Percentiles rank a stretch among this genome's conserved stretches.
phyloP scores from a whole-genome alignment of 1,140 invertebrate species.

The Andricus grossulariae region DNA sequence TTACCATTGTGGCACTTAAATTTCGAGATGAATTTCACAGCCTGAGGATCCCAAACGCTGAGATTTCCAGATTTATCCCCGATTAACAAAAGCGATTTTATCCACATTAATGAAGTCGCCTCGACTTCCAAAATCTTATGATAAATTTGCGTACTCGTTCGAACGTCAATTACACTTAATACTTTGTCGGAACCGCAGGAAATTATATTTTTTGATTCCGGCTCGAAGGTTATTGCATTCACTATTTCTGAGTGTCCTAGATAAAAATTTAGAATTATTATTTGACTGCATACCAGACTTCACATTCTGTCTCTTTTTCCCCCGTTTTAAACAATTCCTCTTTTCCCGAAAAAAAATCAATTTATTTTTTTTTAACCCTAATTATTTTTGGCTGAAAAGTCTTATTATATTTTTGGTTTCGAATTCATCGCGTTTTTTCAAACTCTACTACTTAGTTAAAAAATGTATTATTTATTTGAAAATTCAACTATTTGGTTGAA shows the following conservation, averaged over 20 bases:
- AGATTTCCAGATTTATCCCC: constrained; percentile 67
- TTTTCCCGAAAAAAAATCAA: too few species aligned
- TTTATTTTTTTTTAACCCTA: too few species aligned
- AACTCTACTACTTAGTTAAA: too few species aligned
- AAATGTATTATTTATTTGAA: too few species aligned
- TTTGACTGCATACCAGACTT: too few species aligned
- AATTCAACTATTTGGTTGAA: too few species aligned
- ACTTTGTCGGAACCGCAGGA: constrained; percentile 68
- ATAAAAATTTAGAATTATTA: constrained; percentile 32
- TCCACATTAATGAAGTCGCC: constrained; percentile 65
- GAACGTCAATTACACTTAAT: constrained; percentile 70
- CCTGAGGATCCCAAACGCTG: constrained; percentile 67
- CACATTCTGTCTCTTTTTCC: too few species aligned
- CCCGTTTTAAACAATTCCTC: too few species aligned
- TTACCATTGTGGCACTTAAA: constrained; percentile 70
- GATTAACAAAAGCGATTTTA: constrained; percentile 63
- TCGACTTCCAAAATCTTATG: constrained; percentile 62
- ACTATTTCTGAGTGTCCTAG: constrained; percentile 64
- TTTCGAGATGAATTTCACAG: constrained; percentile 60
- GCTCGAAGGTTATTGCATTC: constrained; percentile 66
- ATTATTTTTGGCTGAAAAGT: too few species aligned
- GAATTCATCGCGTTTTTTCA: too few species aligned
- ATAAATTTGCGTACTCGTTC: constrained; percentile 69
- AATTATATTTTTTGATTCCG: constrained; percentile 68
- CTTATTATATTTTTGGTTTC: too few species aligned